These are phyloP conservation scores for Hermodice carunculata DNA, from an alignment of 2,888 invertebrate species.

Conservation along the genomic window DNA sequence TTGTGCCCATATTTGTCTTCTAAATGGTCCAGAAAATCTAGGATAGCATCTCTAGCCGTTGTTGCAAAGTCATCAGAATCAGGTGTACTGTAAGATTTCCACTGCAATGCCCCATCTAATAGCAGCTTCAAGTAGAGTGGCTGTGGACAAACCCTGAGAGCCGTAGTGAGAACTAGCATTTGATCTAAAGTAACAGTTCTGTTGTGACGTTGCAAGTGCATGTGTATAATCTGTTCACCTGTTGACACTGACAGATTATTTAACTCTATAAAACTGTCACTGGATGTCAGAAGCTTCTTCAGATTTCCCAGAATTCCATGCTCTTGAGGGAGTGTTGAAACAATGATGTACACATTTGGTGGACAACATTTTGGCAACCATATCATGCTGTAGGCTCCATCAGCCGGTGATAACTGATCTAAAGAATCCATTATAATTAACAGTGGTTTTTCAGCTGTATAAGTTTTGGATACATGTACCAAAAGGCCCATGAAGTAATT, in stretches of 20 bases:
- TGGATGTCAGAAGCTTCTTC: constrained; percentile 34
- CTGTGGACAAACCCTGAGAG: constrained; percentile 39
- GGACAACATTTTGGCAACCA: constrained; percentile 61
- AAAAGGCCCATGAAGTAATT: too few relatives aligned
- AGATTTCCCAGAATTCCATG: constrained; percentile 51
- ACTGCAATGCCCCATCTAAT: not conserved
- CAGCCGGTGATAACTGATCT: constrained; percentile 52
- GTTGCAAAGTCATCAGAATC: not conserved
- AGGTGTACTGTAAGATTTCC: constrained; percentile 13
- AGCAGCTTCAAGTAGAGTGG: constrained; percentile 8
- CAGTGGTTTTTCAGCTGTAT: too few relatives aligned
- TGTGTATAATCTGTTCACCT: constrained; percentile 29
- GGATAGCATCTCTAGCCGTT: not conserved
- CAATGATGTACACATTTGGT: constrained; percentile 52
- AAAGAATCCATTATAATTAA: too few relatives aligned
- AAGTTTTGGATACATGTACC: too few relatives aligned
- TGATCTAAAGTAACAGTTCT: constrained; percentile 8
- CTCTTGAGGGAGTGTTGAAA: constrained; percentile 55
- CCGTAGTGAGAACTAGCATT: constrained; percentile 26
- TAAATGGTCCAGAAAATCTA: constrained; percentile 39
- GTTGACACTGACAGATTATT: constrained; percentile 49
- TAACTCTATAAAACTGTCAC: constrained; percentile 49
- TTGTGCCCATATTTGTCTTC: constrained; percentile 56
- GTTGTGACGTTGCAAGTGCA: not conserved
- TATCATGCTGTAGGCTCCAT: constrained; percentile 51